Conservation (phyloP, 1,140 invertebrate genomes). For the Bicyclus anynana region DNA sequence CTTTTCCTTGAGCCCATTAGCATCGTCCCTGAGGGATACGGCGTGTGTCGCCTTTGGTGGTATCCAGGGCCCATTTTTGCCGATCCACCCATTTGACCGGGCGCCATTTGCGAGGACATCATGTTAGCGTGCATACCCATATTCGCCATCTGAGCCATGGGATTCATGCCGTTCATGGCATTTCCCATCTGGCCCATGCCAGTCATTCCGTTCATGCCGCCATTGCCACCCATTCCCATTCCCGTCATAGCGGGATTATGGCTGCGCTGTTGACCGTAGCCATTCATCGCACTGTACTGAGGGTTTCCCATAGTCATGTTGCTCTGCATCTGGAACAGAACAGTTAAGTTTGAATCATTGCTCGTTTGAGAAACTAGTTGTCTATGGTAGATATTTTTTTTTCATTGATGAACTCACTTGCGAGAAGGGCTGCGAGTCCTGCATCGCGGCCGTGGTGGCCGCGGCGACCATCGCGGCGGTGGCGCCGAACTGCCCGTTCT, state of each 20-base stretch:
- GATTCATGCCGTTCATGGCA: conserved; percentile 74
- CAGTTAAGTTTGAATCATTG: not conserved
- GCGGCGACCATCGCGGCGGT: conserved; percentile 75
- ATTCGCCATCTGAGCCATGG: conserved; percentile 82
- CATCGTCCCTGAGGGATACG: conserved; percentile 88
- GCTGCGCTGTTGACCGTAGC: conserved; percentile 73
- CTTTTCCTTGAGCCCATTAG: conserved; percentile 88
- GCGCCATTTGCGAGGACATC: conserved; percentile 78
- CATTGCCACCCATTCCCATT: conserved; percentile 81
- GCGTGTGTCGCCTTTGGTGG: conserved; percentile 82
- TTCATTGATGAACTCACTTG: conserved; percentile 66
- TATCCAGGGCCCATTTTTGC: conserved; percentile 80
- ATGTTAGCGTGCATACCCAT: conserved; percentile 82
- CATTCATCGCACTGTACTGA: conserved; percentile 75
- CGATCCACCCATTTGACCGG: conserved; percentile 75
- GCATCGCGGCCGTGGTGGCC: conserved; percentile 74
- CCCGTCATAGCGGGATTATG: conserved; percentile 79
- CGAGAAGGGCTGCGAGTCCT: conserved; percentile 76
- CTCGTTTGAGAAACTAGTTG: too few species aligned
- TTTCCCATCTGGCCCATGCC: conserved; percentile 76
- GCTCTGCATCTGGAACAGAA: conserved; percentile 71
- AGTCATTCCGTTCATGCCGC: conserved; percentile 79
- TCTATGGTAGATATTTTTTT: too few species aligned
- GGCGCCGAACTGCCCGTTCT: conserved; percentile 74
- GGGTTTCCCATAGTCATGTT: conserved; percentile 77